phyloP scores from a whole-genome alignment of 1,140 invertebrate species.

The Geopemphigus sp. region DNA sequence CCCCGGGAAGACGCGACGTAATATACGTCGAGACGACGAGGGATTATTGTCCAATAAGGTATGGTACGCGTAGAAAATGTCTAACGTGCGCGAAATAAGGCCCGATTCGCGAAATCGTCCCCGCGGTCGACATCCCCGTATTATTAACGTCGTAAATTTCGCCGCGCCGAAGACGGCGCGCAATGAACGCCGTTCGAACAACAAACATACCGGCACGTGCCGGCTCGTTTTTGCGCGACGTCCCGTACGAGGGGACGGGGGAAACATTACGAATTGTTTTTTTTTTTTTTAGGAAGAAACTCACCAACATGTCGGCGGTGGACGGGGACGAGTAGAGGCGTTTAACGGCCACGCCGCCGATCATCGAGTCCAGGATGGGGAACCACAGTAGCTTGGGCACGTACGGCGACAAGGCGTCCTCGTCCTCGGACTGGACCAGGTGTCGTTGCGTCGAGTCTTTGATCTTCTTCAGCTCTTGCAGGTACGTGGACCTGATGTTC shows the following conservation, averaged over 20 bases:
- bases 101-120: too few species aligned
- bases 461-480: conserved; percentile 53
- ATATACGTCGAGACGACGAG: too few species aligned
- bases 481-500: conserved; percentile 52
- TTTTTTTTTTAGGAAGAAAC: neutral
- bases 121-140: too few species aligned
- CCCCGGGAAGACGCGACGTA: too few species aligned
- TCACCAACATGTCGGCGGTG: conserved; percentile 12
- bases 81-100: too few species aligned
- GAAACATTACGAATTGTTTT: neutral
- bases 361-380: conserved; percentile 5
- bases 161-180: too few species aligned
- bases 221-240: too few species aligned
- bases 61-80: too few species aligned
- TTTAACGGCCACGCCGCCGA: conserved; percentile 12
- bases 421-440: conserved; percentile 29
- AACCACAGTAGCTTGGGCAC: conserved; percentile 18
- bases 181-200: too few species aligned
- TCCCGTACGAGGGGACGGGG: neutral
- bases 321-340: conserved; percentile 20
- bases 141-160: neutral
- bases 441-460: neutral
- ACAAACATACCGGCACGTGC: too few species aligned
- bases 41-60: too few species aligned
- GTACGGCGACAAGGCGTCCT: conserved; percentile 55